Base-by-base conservation (phyloP, 2,888 invertebrate genomes). In the Stenolophus ochropezus region DNA sequence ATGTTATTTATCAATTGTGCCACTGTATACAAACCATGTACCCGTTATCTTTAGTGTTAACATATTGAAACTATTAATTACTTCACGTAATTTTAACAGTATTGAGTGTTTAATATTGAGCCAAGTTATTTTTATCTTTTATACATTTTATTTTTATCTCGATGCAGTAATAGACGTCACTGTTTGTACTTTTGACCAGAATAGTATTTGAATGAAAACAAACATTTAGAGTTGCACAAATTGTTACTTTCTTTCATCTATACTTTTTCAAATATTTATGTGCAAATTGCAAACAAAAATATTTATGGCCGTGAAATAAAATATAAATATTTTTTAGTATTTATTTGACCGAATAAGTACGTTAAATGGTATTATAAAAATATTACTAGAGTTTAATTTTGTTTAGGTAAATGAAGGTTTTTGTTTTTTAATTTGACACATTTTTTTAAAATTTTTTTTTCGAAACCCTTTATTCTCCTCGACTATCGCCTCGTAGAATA, bases 181-280 rank as follows among this genome's bases (percentile, higher is more conserved):
- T 56, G 11, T 56, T 56, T 56, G 56, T 56, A 56, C 56, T 20
- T 21, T 20, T 56, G 56, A 56, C 56, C 56, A 56, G 56, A 56
- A 56, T 56, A 56, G 56, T 56, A 56, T 56, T 53, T 20, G 56
- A 56, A 56, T 51, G 51, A 16, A 51, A 51, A 51, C 51, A 51
- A 51, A 51, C 51, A 51, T 51, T 51, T 51, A 16, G 51, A 16
- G 14, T 51, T 51, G 18, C 14, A 14, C 16, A 49, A n/a, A 8
- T 5, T 51, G 51, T 51, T n/a, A n/a, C n/a, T 42, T 42, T 42
- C 11, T 42, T 11, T 27, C 4, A 27, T 42, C 11, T 42, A 11
- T 5, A 33, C 8, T 8, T 42, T 42, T 42, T 42, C 11, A 42
- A 42, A 42, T 42, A 42, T 42, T 42, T 42, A 42, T 42, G 4